A percentile compares a stretch with the other conserved stretches of the same genome.
phyloP scores from a whole-genome alignment of 2,797 vertebrate species.

The Galagoides demidoff region DNA sequence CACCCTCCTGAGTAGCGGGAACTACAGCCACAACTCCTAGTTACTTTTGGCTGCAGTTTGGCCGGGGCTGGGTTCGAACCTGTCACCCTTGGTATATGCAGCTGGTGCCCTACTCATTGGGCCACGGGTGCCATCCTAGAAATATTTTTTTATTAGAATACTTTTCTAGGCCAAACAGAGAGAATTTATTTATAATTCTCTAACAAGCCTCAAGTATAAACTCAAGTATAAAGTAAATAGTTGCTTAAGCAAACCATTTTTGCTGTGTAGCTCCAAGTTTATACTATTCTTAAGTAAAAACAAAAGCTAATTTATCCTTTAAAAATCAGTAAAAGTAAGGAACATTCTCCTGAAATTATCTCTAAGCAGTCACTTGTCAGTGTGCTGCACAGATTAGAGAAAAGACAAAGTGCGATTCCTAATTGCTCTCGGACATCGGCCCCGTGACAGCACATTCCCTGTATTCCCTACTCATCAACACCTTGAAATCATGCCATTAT shows the following conservation, averaged over 20 bases:
- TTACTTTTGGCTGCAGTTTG: too few relatives aligned
- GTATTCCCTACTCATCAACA: background rate
- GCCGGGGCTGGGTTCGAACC: too few relatives aligned
- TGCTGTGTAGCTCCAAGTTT: background rate
- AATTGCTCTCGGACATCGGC: background rate
- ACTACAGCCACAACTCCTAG: too few relatives aligned
- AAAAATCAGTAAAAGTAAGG: background rate
- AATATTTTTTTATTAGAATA: background rate
- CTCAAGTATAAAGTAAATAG: background rate
- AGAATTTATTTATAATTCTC: background rate
- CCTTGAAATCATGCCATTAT: background rate
- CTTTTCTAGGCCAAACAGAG: background rate
- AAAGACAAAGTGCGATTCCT: background rate
- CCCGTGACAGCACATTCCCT: background rate
- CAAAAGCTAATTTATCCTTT: background rate
- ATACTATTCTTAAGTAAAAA: background rate
- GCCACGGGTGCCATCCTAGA: background rate
- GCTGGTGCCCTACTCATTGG: too few relatives aligned
- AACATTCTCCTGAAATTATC: background rate
- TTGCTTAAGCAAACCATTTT: background rate
- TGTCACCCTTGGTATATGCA: too few relatives aligned
- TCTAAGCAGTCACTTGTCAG: background rate
- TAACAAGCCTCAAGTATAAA: background rate
- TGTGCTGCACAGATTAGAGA: background rate
- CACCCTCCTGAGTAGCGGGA: too few relatives aligned